Base-by-base conservation (phyloP, 2,797 vertebrate genomes). In the Limosa lapponica region DNA sequence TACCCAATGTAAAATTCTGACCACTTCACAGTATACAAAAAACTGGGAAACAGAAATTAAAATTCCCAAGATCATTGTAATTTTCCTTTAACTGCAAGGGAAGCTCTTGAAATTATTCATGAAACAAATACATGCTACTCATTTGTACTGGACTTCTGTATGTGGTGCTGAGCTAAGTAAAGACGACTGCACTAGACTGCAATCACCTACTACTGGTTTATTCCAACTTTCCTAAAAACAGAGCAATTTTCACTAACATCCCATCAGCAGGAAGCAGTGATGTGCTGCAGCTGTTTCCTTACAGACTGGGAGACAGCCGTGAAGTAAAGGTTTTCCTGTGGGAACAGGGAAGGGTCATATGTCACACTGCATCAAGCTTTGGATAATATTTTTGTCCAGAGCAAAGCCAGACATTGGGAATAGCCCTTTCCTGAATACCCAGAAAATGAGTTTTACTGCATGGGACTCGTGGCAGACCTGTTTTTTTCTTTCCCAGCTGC, bases 281-380 rank as follows among this genome's bases (percentile, higher is more conserved):
- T 6, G 17, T 48, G 43, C 46, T 90, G 55, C 92, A 95, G 59
- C 58, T 90, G 71, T 84, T 96, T 96, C 95, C 95, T 84, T 87
- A 69, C 8, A 39, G 55, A 85, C 16, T 43, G n/a, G 48, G 62
- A 92, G 39, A 90, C 90, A 84, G 58, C 18, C 41, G 58, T 3
- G 20, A 16, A 67, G 16, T 4, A 70, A 81, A 66, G 16, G 13
- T 77, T 89, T 93, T 87, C 81, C 86, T 73, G 43, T 27, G 51
- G 78, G 14, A 74, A 90, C 13, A 64, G 7, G 41, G 59, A 62
- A 37, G 16, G 32, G 51, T 89, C 58, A 24, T 17, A 25, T 34
- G 62, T 55, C 55, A 90, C 30, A 52, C 6, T 79, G 32, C 43
- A 87, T 84, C 62, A 70, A 39, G 30, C 39, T 90, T 62, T 82